These are phyloP conservation scores for Neelides sp. DNA, from an alignment of 1,140 invertebrate species.

Conservation along the genomic window DNA sequence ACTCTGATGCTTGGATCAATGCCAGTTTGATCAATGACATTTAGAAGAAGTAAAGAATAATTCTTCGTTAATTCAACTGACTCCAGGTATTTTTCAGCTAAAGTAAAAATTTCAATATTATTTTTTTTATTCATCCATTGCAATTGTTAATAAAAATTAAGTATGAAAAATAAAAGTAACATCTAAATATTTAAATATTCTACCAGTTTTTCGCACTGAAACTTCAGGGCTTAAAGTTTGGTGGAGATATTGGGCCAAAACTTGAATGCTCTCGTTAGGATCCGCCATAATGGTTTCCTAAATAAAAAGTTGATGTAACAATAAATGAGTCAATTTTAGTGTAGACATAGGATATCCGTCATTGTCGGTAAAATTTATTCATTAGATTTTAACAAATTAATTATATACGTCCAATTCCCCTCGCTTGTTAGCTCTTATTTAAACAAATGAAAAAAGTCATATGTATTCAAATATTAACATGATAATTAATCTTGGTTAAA, in stretches of 20 bases:
- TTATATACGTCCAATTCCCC: too few species aligned
- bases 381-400: too few species aligned
- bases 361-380: too few species aligned
- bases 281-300: conserved; percentile 60
- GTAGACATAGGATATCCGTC: too few species aligned
- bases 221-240: conserved; percentile 78
- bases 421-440: too few species aligned
- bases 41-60: conserved; percentile 72
- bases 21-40: conserved; percentile 65
- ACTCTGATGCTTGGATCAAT: conserved; percentile 67
- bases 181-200: conserved; percentile 17
- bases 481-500: too few species aligned
- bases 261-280: conserved; percentile 63
- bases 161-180: background rate
- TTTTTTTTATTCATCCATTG: background rate
- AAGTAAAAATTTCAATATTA: conserved; percentile 34
- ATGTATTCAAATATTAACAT: too few species aligned
- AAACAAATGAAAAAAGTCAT: too few species aligned
- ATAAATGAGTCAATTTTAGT: too few species aligned
- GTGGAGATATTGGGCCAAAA: conserved; percentile 66
- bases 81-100: conserved; percentile 86
- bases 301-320: too few species aligned
- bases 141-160: background rate
- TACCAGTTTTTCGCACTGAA: conserved; percentile 67
- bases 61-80: conserved; percentile 80